phyloP scores from a whole-genome alignment of 2,888 invertebrate genomes.

The Buathra laborator region DNA sequence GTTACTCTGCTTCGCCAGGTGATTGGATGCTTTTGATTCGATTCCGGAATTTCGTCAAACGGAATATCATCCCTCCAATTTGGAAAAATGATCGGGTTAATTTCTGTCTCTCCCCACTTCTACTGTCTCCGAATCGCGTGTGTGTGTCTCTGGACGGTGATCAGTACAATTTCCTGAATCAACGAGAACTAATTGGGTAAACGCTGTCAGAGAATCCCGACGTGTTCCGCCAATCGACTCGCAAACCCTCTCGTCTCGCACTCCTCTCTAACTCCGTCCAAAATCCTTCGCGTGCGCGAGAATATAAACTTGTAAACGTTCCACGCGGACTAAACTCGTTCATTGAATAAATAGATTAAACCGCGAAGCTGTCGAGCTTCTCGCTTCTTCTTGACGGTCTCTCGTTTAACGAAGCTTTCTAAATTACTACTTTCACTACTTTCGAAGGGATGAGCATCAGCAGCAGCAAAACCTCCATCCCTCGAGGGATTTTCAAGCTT shows the following conservation, averaged over 20 bases:
- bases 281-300: not conserved
- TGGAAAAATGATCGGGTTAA: slow-evolving; percentile 11
- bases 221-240: not conserved
- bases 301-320: not conserved
- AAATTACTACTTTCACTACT: not conserved
- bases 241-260: not conserved
- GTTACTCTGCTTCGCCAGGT: no score
- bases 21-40: no score
- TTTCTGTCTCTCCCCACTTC: slow-evolving; percentile 3
- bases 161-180: slow-evolving; percentile 27
- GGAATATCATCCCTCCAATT: slow-evolving; percentile 12
- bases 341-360: slow-evolving; percentile 29
- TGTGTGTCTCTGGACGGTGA: not conserved
- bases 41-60: not conserved
- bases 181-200: slow-evolving; percentile 39
- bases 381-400: slow-evolving; percentile 45
- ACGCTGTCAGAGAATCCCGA: not conserved
- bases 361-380: slow-evolving; percentile 54
- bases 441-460: not conserved
- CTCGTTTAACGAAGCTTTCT: slow-evolving; percentile 12
- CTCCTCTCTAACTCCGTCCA: slow-evolving; percentile 1
- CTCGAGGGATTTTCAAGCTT: slow-evolving; percentile 9
- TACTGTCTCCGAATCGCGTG: not conserved
- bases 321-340: not conserved
- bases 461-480: no score